Evolutionary conservation across 64 coral and sea anemone species (phyloP).

Genomic region (Pocillopora verrucosa): DNA sequence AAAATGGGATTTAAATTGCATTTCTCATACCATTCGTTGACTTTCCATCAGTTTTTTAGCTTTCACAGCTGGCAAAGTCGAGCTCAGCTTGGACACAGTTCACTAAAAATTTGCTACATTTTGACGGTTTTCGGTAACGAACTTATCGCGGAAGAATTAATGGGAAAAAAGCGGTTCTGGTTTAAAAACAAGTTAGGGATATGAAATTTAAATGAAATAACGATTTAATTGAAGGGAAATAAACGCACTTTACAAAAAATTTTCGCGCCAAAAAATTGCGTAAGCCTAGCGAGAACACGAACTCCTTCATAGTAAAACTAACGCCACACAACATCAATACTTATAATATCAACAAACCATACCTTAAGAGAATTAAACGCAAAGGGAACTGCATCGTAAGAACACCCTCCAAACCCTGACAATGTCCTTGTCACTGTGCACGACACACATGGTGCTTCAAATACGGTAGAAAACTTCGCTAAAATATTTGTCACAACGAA

Average conservation of each 20-base stretch:
- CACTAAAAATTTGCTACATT: no score
- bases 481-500: constrained; percentile 34
- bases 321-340: background rate
- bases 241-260: background rate
- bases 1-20: no score
- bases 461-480: constrained; percentile 22
- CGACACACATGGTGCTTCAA: constrained; percentile 73
- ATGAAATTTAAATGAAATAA: no score
- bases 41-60: no score
- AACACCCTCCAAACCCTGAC: constrained; percentile 41
- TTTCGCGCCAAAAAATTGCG: background rate
- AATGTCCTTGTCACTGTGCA: constrained; percentile 75
- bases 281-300: background rate
- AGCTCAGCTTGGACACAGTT: no score
- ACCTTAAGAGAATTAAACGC: constrained; percentile 38
- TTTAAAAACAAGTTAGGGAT: no score
- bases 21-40: no score
- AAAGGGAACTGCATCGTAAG: constrained; percentile 28
- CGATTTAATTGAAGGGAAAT: background rate
- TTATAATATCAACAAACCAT: constrained; percentile 42
- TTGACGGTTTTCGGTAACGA: no score
- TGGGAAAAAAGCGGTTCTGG: no score
- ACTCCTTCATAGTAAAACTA: background rate
- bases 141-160: no score
- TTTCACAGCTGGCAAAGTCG: no score